Base-by-base conservation (phyloP, 2,888 invertebrate genomes). In the Aphodius sticticus region DNA sequence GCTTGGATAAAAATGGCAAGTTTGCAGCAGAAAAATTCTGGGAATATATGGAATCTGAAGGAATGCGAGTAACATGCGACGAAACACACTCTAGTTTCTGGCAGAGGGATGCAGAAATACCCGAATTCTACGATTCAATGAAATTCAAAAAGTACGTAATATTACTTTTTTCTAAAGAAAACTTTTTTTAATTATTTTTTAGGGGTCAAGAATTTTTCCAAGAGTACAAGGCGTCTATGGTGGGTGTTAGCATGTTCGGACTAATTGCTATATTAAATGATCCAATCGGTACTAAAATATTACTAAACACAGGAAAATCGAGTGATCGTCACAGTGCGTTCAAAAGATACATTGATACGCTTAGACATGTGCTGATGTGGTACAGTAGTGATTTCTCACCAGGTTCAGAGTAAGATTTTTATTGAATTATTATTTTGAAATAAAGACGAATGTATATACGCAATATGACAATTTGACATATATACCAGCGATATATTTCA, bases 331-430 rank as follows among this genome's bases (percentile, higher is more conserved):
- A 16, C 15, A 70, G 70, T 70, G 70, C 70, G 2, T 16, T 12
- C 26, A 70, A 70, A 70, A 70, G 70, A 26, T 70, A 70, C 26
- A 70, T 70, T 15, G 70, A 70, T 16, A 70, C 70, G 70, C 15
- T 70, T 15, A 70, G 26, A 70, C 70, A 70, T 70, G 70, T 70
- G 1, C 7, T 70, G 7, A 16, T 15, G 1, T 70, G 70, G 70
- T 70, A 70, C 14, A 26, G 26, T 9, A 26, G 70, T 70, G 70
- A 70, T 70, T 70, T 70, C 26, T 70, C 70, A 70, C 16, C 15
- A 9, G 70, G 70, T n/a, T 70, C 70, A 70, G 70, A 70, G 70
- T 70, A 70, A 70, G 70, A 16, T 70, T 15, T 16, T 70, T 70
- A 9, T 26, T 3, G 26, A 26, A 26, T 26, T 26, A 26, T 26